Evolutionary conservation across 2,113 vertebrate species (phyloP).

Genomic region (Platysteira castanea): DNA sequence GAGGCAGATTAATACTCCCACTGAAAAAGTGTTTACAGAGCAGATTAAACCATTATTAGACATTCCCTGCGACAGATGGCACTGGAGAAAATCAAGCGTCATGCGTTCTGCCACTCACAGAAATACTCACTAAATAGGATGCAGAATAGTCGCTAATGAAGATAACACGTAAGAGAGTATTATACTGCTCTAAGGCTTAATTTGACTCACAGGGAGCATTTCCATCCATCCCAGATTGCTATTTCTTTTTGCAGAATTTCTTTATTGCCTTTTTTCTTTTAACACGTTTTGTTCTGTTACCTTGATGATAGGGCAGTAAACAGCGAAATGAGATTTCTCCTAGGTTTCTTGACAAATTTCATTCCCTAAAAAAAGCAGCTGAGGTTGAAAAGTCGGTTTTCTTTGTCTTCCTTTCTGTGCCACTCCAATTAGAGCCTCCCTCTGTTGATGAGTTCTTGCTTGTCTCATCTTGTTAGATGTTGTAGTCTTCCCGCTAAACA

Average conservation of each 20-base stretch:
- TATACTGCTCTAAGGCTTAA: slow-evolving; percentile 13
- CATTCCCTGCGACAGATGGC: slow-evolving; percentile 15
- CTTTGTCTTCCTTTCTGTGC: slow-evolving; percentile 25
- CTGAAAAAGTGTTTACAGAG: not conserved
- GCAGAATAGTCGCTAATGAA: slow-evolving; percentile 23
- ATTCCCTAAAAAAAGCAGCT: not conserved
- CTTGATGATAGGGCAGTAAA: slow-evolving; percentile 34
- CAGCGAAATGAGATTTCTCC: not conserved
- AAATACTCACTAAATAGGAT: not conserved
- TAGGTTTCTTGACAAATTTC: not conserved
- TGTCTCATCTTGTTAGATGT: slow-evolving; percentile 40
- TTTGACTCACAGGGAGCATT: slow-evolving; percentile 1
- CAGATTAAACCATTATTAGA: slow-evolving; percentile 28
- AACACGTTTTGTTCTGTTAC: not conserved
- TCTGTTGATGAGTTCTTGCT: slow-evolving; percentile 22
- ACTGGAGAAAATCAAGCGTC: slow-evolving; percentile 1
- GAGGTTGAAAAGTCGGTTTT: slow-evolving; percentile 4
- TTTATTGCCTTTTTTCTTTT: slow-evolving; percentile 18
- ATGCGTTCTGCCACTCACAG: slow-evolving; percentile 4
- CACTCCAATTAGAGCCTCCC: slow-evolving; percentile 28
- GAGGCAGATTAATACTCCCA: not conserved
- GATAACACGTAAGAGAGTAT: not conserved
- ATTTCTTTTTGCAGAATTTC: not conserved
- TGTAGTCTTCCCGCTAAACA: not conserved
- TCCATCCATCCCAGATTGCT: not conserved